Evolutionary conservation across 2,888 invertebrate genomes (phyloP), one percentile per base, ranked within the genome.

Genomic region (Drosophila nigricruria): DNA sequence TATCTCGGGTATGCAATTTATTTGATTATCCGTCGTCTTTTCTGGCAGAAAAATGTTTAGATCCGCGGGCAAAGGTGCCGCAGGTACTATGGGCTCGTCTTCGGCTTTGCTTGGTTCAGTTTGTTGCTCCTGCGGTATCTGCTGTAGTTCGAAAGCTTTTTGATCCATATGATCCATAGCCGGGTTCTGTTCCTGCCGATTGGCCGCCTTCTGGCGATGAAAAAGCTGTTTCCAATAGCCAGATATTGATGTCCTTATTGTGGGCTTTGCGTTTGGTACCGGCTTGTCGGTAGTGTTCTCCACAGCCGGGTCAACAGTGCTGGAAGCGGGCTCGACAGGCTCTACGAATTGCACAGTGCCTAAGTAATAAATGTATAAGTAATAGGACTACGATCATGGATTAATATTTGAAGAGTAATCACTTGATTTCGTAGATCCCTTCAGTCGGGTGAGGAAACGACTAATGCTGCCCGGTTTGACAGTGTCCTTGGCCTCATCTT

Each of bases 161-260:
- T 61, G 43, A 2, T 54, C 60, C 3, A 10, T 47, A 34, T 61
- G 43, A 2, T 54, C 60, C 3, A 10, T 47, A 34, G 40, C 32
- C 25, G 4, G 6, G 2, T n/a, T 14, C 3, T 45, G n/a, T 1
- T 62, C 73, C n/a, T 65, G 57, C 18, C 49, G 52, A 57, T 57
- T 57, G 32, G 54, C 53, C 6, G 42, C 16, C 53, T 81, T 89
- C 30, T 77, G 75, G 53, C 91, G 90, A 40, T 89, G 87, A 42
- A 92, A 91, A 0, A 91, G 79, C 1, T 74, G 63, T 58, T 84
- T 88, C 91, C 91, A 92, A 72, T 90, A 91, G 34, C 53, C 73
- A 0, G 91, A 87, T 18, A 92, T 70, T 0, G 92, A 91, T 4
- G 80, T 61, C 60, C 85, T 91, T 14, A 91, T 52, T 23, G 77